A percentile compares a stretch with the other conserved stretches of the same genome.
phyloP scores from a whole-genome alignment of 2,888 invertebrate species.

The Epiperipatus broadwayi region DNA sequence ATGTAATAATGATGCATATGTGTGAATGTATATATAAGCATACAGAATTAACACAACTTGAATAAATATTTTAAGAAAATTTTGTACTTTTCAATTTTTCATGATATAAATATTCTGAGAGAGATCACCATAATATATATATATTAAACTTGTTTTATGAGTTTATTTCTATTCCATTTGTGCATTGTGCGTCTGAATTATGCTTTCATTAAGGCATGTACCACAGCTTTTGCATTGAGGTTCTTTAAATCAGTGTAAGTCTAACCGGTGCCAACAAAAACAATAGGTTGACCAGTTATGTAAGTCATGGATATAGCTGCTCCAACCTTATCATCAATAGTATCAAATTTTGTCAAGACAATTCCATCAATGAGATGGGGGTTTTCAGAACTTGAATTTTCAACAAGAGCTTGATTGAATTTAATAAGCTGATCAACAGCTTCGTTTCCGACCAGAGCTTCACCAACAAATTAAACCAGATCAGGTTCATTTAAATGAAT shows the following conservation, averaged over 20 bases:
- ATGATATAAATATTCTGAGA: no score
- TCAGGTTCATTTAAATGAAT: conserved; percentile 96
- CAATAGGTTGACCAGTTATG: conserved; percentile 97
- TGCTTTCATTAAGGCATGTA: conserved; percentile 72
- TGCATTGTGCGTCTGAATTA: no score
- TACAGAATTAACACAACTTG: no score
- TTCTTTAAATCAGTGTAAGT: conserved; percentile 95
- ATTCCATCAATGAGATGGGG: conserved; percentile 96
- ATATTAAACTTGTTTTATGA: no score
- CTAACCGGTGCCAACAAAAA: conserved; percentile 96
- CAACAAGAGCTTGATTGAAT: conserved; percentile 93
- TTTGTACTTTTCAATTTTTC: no score
- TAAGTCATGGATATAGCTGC: conserved; percentile 99
- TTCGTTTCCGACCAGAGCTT: conserved; percentile 98
- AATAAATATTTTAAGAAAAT: no score
- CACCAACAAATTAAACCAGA: conserved; percentile 95
- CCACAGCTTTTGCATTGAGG: conserved; percentile 86
- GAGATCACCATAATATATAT: no score
- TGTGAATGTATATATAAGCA: no score
- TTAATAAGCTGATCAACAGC: conserved; percentile 97
- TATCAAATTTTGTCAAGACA: conserved; percentile 97
- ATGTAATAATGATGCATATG: no score
- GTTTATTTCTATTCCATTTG: no score
- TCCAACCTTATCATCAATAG: conserved; percentile 97
- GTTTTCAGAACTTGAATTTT: conserved; percentile 53